Conservation (phyloP, 1,140 invertebrate genomes). For the Orchestia grillus region DNA sequence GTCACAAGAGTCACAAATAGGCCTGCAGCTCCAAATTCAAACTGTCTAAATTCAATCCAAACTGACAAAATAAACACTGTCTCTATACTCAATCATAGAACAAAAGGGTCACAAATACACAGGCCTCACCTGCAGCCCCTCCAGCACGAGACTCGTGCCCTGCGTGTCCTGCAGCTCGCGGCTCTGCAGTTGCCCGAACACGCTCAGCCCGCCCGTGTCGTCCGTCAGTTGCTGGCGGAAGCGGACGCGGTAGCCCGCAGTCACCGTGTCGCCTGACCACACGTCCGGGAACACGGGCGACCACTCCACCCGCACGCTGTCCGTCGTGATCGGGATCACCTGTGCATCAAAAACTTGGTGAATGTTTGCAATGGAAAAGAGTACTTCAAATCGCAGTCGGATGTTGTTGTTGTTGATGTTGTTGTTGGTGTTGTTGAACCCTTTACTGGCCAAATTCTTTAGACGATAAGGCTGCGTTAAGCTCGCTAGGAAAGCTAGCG, state of each 20-base stretch:
- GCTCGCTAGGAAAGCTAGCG: no score
- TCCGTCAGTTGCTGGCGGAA: constrained; percentile 79
- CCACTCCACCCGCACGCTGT: constrained; percentile 90
- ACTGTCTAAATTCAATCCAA: no score
- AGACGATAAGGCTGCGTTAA: no score
- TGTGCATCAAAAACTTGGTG: background rate
- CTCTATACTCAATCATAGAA: no score
- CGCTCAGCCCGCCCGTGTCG: constrained; percentile 85
- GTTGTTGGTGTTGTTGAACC: no score
- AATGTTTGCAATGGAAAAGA: background rate
- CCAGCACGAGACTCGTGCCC: constrained; percentile 72
- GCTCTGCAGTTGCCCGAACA: constrained; percentile 83
- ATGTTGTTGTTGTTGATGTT: no score
- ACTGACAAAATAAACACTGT: no score
- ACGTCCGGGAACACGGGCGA: constrained; percentile 79
- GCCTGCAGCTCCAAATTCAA: no score
- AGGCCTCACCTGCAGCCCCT: constrained; percentile 65
- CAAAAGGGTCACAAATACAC: no score
- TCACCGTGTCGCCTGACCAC: constrained; percentile 90
- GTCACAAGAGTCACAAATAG: no score
- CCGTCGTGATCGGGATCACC: constrained; percentile 70
- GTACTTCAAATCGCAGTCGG: background rate
- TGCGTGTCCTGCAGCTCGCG: constrained; percentile 85
- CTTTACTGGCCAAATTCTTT: no score
- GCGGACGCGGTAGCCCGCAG: constrained; percentile 88